Evolutionary conservation across 2,797 vertebrate species (phyloP), one percentile per base, ranked within the genome.

Genomic region (Coreius guichenoti): DNA sequence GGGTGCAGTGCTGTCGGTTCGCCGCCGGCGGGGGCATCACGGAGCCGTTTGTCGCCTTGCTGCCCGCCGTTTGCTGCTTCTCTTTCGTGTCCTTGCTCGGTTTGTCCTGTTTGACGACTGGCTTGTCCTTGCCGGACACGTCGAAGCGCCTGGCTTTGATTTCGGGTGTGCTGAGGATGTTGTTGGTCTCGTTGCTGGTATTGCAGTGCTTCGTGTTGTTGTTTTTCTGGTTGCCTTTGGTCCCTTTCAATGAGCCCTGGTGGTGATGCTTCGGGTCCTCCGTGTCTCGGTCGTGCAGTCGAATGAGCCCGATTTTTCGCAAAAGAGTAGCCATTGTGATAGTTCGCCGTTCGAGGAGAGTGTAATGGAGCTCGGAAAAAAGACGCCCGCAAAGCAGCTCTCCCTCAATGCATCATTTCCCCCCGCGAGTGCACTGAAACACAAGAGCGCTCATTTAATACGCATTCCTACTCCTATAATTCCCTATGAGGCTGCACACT

Each of bases 291-390:
- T 97, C 97, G 95, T 99, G 98, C 93, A 99, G 96, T 86, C 98
- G 98, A 93, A 99, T 99, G 88, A 99, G 96, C 93, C 98, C 98
- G 93, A 99, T 99, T 93, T 99, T 98, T 91, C 98, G 97, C 93
- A 99, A 97, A 94, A 99, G 94, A 90, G 98, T 99, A 92, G 98
- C 98, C 98, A 99, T 99, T 93, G 91, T 94, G 92, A 70, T 89
- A 74, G 87, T 72, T 73, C 63, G 82, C 91, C 81, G 87, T 86
- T 91, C 90, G 91, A 92, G 51, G 23, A 72, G 75, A 51, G 39
- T 56, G 67, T 63, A 63, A 80, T 49, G 77, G 21, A 80, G 83
- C 76, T 79, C 51, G 26, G 33, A 61, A 61, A 67, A 78, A 61
- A 49, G 86, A 92, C 87, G 90, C 89, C 91, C 85, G 92, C 88